Evolutionary conservation across 2,113 vertebrate species (phyloP).

Genomic region (Gavia stellata): DNA sequence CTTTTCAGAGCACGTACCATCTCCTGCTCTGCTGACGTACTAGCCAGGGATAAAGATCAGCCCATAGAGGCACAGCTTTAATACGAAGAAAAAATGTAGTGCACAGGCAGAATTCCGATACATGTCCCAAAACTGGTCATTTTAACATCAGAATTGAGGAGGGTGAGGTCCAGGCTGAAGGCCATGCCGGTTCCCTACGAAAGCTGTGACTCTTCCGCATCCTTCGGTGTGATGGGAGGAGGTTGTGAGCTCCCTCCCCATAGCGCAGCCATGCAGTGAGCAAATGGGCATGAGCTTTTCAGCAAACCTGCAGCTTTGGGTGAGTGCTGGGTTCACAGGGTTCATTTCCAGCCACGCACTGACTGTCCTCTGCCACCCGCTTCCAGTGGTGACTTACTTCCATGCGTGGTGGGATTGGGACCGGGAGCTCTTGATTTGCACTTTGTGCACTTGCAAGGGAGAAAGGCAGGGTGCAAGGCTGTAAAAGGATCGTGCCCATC

Average conservation of each 20-base stretch:
- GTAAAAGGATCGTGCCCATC: rapidly evolving
- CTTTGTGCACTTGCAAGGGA: background rate
- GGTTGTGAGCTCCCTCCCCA: background rate
- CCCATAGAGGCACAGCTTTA: background rate
- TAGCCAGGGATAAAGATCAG: background rate
- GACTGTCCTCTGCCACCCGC: background rate
- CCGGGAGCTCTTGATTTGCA: background rate
- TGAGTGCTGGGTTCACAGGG: background rate
- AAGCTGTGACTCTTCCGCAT: background rate
- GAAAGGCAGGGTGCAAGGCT: background rate
- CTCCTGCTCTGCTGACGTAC: background rate
- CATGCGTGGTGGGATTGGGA: rapidly evolving
- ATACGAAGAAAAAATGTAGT: background rate
- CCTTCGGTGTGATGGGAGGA: background rate
- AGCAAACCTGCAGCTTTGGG: background rate
- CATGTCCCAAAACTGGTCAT: background rate
- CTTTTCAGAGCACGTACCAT: background rate
- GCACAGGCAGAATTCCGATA: background rate
- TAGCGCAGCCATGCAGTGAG: rapidly evolving
- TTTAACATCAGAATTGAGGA: background rate
- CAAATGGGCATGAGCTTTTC: background rate
- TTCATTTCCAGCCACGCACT: background rate
- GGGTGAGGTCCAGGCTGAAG: background rate
- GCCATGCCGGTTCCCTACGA: background rate
- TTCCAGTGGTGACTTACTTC: background rate